Base-by-base conservation (phyloP, 2,888 invertebrate species). In the Cosmia trapezina region DNA sequence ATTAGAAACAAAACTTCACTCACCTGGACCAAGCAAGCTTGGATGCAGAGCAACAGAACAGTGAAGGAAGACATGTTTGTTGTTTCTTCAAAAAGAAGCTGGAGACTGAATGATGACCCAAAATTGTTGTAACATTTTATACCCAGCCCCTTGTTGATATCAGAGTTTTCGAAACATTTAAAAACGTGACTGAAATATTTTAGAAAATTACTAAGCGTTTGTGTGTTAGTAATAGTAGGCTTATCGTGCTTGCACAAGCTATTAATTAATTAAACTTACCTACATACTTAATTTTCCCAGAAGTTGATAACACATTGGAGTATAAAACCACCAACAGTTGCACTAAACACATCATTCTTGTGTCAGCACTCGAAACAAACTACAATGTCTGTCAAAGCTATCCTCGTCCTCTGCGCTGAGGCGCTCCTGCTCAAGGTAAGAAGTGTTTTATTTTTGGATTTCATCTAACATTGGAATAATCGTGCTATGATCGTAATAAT, bases 301-400 rank as follows among this genome's bases (percentile, higher is more conserved):
- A 76, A 75, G 0, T 51, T 64, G 62, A n/a, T 70, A 65, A 41
- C 12, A 5, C 0, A 1, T 2, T 33, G 6, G 1, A 45, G 59
- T 76, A 80, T 80, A 80, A 66, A 79, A 19, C 6, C 11, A 0
- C 3, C 41, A 47, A 45, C 14, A 61, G 33, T 17, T 8, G 12
- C 22, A 14, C 33, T 70, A 70, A 72, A 67, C 12, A 28, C 28
- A 69, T 69, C 59, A 75, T 51, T 80, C 71, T 70, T 14, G 69
- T 76, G 53, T 70, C 54, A 70, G 61, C 47, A 49, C 67, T 76
- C n/a, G 64, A 57, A 74, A 73, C 67, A 70, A 73, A 62, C 57
- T 69, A 88, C 71, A 66, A 91, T 90, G 91, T 86, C 88, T 77
- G 59, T 84, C 66, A 88, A 89, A 68, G 78, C 87, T 41, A 79